Evolutionary conservation across 2,113 vertebrate genomes (phyloP), one percentile per base, ranked within the genome.

Genomic region (Plestiodon gilberti): DNA sequence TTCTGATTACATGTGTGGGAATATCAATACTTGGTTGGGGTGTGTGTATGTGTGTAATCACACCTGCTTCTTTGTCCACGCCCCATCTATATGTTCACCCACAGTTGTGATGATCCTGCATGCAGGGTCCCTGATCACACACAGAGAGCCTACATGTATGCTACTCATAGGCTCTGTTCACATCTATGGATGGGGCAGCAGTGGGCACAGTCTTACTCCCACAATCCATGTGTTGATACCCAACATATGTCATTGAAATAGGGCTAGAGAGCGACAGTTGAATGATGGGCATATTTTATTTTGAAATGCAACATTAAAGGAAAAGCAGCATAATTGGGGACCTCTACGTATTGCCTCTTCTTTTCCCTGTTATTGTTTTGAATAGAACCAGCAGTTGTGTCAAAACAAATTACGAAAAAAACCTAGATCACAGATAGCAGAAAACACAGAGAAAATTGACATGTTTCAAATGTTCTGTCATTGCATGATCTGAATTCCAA

Each of bases 361-460:
- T 90, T 87, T 20, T 1, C 15, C 0, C 0, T 78, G 11, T 7
- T 40, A 20, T 87, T 83, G 33, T 70, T 88, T 75, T 90, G 85
- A 86, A 92, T 90, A 93, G 64, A 92, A 28, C 64, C 70, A 86
- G 85, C 87, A 89, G 76, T 33, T 55, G 88, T 90, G 87, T 93
- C 91, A 93, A 91, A 94, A 84, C 76, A 92, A 92, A 89, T 94
- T 92, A 89, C 86, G 59, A 57, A 74, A 92, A 91, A 4, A 84
- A 89, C 30, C 73, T 48, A 87, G 67, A 83, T 92, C 82, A 65
- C 69, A 81, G 38, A 82, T 65, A 75, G 57, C 88, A 86, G 71
- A 43, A 95, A 83, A 48, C 64, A 87, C n/a, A 87, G 69, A 78
- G 85, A 91, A 33, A 57, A 88, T 79, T 88, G 77, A 82, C 52